phyloP scores from a whole-genome alignment of 2,797 vertebrate species.

The Melanotaenia nigrans region DNA sequence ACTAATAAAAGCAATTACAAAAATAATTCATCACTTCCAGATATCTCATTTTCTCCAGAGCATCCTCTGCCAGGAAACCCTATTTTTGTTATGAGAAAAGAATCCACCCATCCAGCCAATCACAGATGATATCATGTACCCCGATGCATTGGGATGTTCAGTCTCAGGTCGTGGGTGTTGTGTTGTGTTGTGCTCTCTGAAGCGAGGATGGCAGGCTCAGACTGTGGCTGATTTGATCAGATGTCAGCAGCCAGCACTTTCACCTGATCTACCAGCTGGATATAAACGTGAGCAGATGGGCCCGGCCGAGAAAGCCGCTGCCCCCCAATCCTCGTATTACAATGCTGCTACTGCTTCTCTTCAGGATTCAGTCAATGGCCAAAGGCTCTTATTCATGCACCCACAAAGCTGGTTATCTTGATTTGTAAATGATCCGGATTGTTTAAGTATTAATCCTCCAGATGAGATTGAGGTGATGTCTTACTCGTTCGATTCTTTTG shows the following conservation, averaged over 20 bases:
- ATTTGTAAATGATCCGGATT: constrained; percentile 64
- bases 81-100: constrained; percentile 3
- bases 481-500: constrained; percentile 1
- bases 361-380: constrained; percentile 51
- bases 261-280: constrained; percentile 83
- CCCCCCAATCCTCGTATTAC: constrained; percentile 83
- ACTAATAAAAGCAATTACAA: neutral
- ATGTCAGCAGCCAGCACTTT: constrained; percentile 79
- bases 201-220: constrained; percentile 69
- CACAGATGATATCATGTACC: constrained; percentile 41
- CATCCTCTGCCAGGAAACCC: constrained; percentile 1
- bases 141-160: constrained; percentile 25
- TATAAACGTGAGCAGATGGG: constrained; percentile 84
- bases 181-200: constrained; percentile 68
- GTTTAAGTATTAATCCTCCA: constrained; percentile 60
- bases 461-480: constrained; percentile 41
- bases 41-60: constrained; percentile 16
- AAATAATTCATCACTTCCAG: constrained; percentile 9
- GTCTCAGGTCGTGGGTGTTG: constrained; percentile 57
- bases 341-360: constrained; percentile 62
- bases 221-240: constrained; percentile 77
- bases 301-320: constrained; percentile 64
- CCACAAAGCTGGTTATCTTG: constrained; percentile 55
- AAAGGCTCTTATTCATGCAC: constrained; percentile 38
- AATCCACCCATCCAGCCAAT: constrained; percentile 18